Percentiles rank a stretch among this genome's conserved stretches.
phyloP scores from a whole-genome alignment of 2,113 vertebrate species.

The Brachionichthys hirsutus region DNA sequence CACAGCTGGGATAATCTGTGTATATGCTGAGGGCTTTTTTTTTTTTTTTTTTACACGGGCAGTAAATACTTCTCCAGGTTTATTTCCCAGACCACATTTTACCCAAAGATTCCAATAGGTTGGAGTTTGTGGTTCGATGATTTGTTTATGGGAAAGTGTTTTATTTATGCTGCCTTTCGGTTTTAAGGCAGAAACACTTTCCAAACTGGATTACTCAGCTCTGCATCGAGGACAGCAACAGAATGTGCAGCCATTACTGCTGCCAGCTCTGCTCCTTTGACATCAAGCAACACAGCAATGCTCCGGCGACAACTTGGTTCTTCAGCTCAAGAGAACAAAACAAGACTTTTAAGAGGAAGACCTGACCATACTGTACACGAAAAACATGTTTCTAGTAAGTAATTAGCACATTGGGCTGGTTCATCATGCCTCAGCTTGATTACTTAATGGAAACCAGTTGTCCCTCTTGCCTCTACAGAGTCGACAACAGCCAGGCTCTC shows the following conservation, averaged over 20 bases:
- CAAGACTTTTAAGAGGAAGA: constrained; percentile 8
- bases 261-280: not conserved
- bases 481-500: constrained; percentile 15
- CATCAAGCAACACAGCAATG: not conserved
- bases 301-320: not conserved
- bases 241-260: not conserved
- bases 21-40: constrained; percentile 11
- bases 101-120: constrained; percentile 25
- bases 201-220: constrained; percentile 41
- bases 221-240: constrained; percentile 1
- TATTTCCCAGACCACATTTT: constrained; percentile 1
- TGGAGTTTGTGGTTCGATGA: constrained; percentile 9
- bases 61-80: constrained; percentile 9
- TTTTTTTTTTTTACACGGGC: constrained; percentile 14
- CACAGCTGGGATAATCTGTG: constrained; percentile 13
- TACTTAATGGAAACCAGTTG: constrained; percentile 63
- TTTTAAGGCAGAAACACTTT: constrained; percentile 40
- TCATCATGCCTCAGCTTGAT: constrained; percentile 36
- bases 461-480: constrained; percentile 15
- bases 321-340: not conserved
- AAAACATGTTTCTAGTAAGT: constrained; percentile 4
- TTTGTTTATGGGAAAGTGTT: constrained; percentile 42
- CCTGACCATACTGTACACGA: not conserved
- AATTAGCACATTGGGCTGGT: constrained; percentile 9
- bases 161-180: constrained; percentile 6